A percentile compares a stretch with the other conserved stretches of the same genome.
Evolutionary conservation across 92 coral and sea anemone genomes (phyloP).

Genomic region (Phenganax marumi): DNA sequence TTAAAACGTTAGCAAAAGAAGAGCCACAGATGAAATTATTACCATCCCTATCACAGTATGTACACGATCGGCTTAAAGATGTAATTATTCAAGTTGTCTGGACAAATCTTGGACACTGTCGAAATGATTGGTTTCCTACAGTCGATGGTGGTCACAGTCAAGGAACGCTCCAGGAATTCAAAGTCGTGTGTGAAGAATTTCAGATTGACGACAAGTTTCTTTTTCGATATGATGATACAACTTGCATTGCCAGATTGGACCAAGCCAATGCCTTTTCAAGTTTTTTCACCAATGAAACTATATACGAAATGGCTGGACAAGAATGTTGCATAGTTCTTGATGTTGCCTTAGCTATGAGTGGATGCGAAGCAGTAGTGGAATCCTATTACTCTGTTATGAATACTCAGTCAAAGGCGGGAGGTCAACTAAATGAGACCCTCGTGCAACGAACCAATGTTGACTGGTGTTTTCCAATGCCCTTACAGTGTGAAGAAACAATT

Average conservation of each 20-base stretch:
- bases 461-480: slow-evolving; percentile 48
- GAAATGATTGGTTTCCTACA: slow-evolving; percentile 36
- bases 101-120: slow-evolving; percentile 33
- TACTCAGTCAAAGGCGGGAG: slow-evolving; percentile 21
- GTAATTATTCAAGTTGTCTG: slow-evolving; percentile 35
- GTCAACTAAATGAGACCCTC: slow-evolving; percentile 21
- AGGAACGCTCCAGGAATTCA: slow-evolving; percentile 34
- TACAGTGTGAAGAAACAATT: slow-evolving; percentile 47
- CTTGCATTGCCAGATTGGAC: slow-evolving; percentile 42
- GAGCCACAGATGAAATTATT: slow-evolving; percentile 4
- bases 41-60: slow-evolving; percentile 40
- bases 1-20: slow-evolving; percentile 37
- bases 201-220: slow-evolving; percentile 35
- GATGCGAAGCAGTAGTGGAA: slow-evolving; percentile 35
- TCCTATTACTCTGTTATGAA: slow-evolving; percentile 30
- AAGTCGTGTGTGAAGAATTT: slow-evolving; percentile 22
- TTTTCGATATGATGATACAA: slow-evolving; percentile 28
- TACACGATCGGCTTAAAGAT: slow-evolving; percentile 28
- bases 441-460: slow-evolving; percentile 40
- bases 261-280: slow-evolving; percentile 45
- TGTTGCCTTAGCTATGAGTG: slow-evolving; percentile 40
- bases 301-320: slow-evolving; percentile 31
- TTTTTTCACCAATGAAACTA: slow-evolving; percentile 36
- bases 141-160: slow-evolving; percentile 36
- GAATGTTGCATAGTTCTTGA: slow-evolving; percentile 35